phyloP scores from a whole-genome alignment of 2,113 vertebrate genomes.

The Saimiri boliviensis region DNA sequence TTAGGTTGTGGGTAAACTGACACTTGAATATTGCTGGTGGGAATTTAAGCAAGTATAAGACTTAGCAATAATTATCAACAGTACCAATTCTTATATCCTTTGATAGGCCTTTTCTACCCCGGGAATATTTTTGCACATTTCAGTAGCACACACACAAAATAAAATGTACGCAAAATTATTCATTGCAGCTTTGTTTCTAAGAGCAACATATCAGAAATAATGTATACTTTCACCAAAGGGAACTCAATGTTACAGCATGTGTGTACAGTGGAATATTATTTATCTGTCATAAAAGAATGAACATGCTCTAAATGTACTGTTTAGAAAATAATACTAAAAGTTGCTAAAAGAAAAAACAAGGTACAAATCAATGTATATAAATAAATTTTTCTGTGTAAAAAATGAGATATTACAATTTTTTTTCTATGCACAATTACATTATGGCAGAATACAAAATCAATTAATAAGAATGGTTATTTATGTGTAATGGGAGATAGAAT shows the following conservation, averaged over 20 bases:
- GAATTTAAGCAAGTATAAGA: not conserved
- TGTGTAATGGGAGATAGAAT: not conserved
- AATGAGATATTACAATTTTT: not conserved
- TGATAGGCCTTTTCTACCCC: not conserved
- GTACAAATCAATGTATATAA: not conserved
- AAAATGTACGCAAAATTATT: not conserved
- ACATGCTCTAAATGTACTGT: not conserved
- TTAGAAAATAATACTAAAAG: not conserved
- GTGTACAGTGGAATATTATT: not conserved
- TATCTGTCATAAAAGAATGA: not conserved
- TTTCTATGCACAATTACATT: not conserved
- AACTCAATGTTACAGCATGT: not conserved
- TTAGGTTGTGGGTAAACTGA: not conserved
- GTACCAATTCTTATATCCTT: not conserved
- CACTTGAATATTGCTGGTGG: too few relatives aligned
- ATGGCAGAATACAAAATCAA: not conserved
- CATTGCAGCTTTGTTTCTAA: not conserved
- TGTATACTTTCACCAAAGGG: not conserved
- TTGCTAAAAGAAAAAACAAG: not conserved
- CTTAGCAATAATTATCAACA: not conserved
- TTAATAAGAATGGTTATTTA: not conserved
- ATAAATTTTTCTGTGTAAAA: not conserved
- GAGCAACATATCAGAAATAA: not conserved
- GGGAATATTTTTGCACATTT: not conserved
- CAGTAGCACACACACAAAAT: not conserved